A percentile compares a stretch with the other conserved stretches of the same genome.
Evolutionary conservation across 2,797 vertebrate species (phyloP).

Genomic region (Lutjanus campechanus): DNA sequence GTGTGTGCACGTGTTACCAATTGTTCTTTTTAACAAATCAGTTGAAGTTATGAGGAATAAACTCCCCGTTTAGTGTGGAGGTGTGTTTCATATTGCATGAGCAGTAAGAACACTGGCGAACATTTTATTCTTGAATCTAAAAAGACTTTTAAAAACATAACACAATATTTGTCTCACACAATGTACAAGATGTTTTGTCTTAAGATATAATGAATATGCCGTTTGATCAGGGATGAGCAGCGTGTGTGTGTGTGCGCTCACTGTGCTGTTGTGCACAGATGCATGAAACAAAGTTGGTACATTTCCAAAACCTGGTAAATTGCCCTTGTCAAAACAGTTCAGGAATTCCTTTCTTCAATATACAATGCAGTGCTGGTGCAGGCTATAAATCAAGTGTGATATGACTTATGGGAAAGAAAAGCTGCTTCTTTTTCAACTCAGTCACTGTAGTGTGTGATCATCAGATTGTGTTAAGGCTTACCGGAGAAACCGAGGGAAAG

Average conservation of each 20-base stretch:
- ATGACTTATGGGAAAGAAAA: conserved; percentile 21
- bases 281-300: conserved; percentile 61
- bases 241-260: conserved; percentile 9
- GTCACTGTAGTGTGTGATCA: conserved; percentile 49
- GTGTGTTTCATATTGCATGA: conserved; percentile 65
- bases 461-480: conserved; percentile 58
- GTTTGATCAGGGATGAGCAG: conserved; percentile 49
- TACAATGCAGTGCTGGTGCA: conserved; percentile 43
- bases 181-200: conserved; percentile 32
- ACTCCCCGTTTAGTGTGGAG: conserved; percentile 11
- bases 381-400: conserved; percentile 74
- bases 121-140: conserved; percentile 45
- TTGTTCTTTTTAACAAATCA: conserved; percentile 14
- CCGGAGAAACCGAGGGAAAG: conserved; percentile 43
- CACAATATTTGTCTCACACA: conserved; percentile 22
- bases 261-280: conserved; percentile 29
- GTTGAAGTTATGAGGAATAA: conserved; percentile 28
- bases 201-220: conserved; percentile 41
- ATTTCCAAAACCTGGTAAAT: conserved; percentile 70
- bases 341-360: conserved; percentile 73
- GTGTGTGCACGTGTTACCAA: conserved; percentile 1
- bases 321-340: conserved; percentile 79
- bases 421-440: conserved; percentile 57
- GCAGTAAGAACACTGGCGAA: conserved; percentile 20
- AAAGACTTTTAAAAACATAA: conserved; percentile 16